Evolutionary conservation across 2,113 vertebrate species (phyloP).

Genomic region (Chloropsis hardwickii): DNA sequence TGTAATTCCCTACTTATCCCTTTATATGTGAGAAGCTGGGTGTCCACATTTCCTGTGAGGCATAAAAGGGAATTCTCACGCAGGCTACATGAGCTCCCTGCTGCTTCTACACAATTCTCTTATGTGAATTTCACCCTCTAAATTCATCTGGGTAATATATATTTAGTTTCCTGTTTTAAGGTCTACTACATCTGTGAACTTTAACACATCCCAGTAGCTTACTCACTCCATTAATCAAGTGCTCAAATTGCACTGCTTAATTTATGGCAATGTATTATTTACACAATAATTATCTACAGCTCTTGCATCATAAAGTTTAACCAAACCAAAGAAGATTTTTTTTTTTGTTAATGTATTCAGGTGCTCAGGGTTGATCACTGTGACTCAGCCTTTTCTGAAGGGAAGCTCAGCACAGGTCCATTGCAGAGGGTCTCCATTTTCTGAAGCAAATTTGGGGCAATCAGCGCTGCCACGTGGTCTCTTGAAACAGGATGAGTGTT

Average conservation of each 20-base stretch:
- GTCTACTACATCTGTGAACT: background rate
- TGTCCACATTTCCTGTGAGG: background rate
- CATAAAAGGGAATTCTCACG: background rate
- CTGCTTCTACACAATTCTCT: background rate
- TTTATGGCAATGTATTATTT: slow-evolving; percentile 43
- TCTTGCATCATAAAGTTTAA: background rate
- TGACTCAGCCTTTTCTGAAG: background rate
- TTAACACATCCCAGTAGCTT: background rate
- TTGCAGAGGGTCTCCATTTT: background rate
- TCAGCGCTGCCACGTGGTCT: rapidly evolving
- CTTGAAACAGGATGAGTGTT: background rate
- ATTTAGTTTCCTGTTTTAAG: background rate
- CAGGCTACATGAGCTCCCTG: rapidly evolving
- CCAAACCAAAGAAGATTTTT: background rate
- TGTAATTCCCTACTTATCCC: background rate
- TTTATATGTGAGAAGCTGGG: background rate
- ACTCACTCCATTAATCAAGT: slow-evolving; percentile 25
- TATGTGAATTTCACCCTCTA: background rate
- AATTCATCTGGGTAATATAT: background rate
- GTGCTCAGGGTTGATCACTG: background rate
- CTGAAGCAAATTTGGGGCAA: background rate
- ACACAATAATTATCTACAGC: background rate
- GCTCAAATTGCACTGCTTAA: background rate
- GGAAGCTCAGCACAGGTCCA: background rate
- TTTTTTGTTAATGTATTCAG: background rate